Evolutionary conservation across 64 coral and sea anemone genomes (phyloP), one percentile per base, ranked within the genome.

Genomic region (Stichodactyla mertensii): DNA sequence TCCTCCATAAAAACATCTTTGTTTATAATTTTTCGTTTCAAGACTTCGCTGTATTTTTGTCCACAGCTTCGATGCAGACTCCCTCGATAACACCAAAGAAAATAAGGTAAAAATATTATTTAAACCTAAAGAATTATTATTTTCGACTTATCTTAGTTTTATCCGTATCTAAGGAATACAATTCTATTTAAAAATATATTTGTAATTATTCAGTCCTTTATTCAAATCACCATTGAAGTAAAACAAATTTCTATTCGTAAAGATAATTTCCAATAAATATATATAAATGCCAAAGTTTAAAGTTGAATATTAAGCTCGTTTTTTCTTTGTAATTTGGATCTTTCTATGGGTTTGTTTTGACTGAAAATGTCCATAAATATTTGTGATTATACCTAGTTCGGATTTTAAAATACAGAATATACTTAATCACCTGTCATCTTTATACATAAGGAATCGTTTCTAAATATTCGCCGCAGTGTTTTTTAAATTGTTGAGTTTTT

Each of bases 31-130:
- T 31, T 74, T 31, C 24, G 24, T 27, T 10, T 36, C 36, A 45
- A 45, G 36, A 45, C 36, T 18, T 66, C 6, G 69, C 11, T 26
- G 7, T 74, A 27, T 1, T 74, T 10, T 27, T 74, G 10, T 74
- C 69, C 69, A 74, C 78, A 81, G 78, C 78, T 81, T 81, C 53
- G 78, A 81, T 81, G 78, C 24, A 81, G 53, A 16, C 51, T 53
- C 78, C 11, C 78, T 54, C 53, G 62, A n/a, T 0, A 55, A 53
- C 52, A 81, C 78, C 18, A 81, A 81, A 12, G 78, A 20, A 81
- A 8, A 28, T 31, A 53, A 81, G 67, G 67, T 71, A 80, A 54
- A 74, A n/a, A 13, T 9, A 74, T 74, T 31, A 36, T 74, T 36
- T 12, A 13, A 74, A 10, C 69, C 12, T 74, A 22, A 70, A 74